Conservation (phyloP, 2,888 invertebrate genomes). For the Ptychoptera albimana region DNA sequence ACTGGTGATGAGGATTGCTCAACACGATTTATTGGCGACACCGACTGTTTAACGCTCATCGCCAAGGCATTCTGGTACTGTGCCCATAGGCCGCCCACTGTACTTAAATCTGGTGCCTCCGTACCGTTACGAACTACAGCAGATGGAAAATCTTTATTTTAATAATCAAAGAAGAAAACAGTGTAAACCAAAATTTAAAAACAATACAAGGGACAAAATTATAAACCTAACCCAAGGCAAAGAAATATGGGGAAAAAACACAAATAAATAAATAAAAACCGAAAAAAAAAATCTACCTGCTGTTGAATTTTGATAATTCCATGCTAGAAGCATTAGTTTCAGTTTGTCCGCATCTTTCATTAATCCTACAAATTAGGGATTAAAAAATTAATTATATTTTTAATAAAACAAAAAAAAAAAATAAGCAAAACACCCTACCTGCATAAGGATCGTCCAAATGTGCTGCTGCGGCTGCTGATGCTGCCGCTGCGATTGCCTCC, state of each 20-base stretch:
- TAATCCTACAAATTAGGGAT: conserved; percentile 24
- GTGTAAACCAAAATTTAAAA: too few species aligned
- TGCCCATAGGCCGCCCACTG: conserved; percentile 69
- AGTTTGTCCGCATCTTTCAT: conserved; percentile 76
- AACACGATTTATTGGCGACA: conserved; percentile 31
- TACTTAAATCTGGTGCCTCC: conserved; percentile 25
- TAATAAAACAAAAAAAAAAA: background rate
- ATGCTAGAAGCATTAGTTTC: conserved; percentile 75
- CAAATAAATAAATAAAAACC: too few species aligned
- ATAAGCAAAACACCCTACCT: background rate
- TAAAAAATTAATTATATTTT: background rate
- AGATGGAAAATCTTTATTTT: conserved; percentile 1
- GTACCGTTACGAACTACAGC: conserved; percentile 40
- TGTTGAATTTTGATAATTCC: conserved; percentile 72
- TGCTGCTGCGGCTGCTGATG: background rate
- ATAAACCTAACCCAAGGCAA: too few species aligned
- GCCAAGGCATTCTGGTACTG: conserved; percentile 69
- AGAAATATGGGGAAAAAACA: background rate
- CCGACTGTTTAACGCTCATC: conserved; percentile 37
- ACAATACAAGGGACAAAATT: too few species aligned
- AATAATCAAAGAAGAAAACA: too few species aligned
- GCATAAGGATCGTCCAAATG: conserved; percentile 3
- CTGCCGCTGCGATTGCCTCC: too few species aligned
- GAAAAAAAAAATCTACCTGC: conserved; percentile 34
- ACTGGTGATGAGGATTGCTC: conserved; percentile 40